These are phyloP conservation scores for Spodoptera picta DNA, from an alignment of 2,888 invertebrate genomes.

Conservation along the genomic window DNA sequence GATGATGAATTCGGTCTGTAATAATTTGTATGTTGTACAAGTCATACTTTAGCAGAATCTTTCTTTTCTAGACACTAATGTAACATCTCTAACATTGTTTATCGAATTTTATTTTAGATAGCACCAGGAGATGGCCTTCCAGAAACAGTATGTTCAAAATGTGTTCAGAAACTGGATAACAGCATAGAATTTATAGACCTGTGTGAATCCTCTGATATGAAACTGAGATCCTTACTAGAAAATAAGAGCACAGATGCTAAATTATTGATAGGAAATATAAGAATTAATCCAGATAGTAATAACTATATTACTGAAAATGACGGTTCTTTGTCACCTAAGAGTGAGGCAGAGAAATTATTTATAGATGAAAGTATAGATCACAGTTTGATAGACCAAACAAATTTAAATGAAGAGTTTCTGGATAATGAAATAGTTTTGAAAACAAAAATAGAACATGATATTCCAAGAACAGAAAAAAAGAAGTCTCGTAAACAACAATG, in stretches of 20 bases:
- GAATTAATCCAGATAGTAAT: constrained; percentile 17
- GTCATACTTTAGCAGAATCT: too few relatives aligned
- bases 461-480: constrained; percentile 41
- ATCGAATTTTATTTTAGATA: constrained; percentile 67
- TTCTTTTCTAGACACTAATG: too few relatives aligned
- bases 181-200: constrained; percentile 74
- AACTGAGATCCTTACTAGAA: constrained; percentile 62
- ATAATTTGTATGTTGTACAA: too few relatives aligned
- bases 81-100: too few relatives aligned
- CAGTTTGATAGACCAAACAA: constrained; percentile 26
- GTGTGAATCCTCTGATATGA: constrained; percentile 73
- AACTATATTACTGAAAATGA: constrained; percentile 41
- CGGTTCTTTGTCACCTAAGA: constrained; percentile 50
- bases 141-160: constrained; percentile 72
- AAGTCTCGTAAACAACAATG: constrained; percentile 77
- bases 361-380: constrained; percentile 55
- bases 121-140: constrained; percentile 76
- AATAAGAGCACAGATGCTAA: constrained; percentile 46
- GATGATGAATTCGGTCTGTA: too few relatives aligned
- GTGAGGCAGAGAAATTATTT: constrained; percentile 55
- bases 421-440: constrained; percentile 27
- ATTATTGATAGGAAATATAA: constrained; percentile 17
- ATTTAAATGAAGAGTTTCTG: constrained; percentile 30
- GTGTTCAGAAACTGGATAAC: constrained; percentile 69
- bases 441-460: constrained; percentile 14